Evolutionary conservation across 2,888 invertebrate species (phyloP).

Genomic region (Drosophila lacicola): DNA sequence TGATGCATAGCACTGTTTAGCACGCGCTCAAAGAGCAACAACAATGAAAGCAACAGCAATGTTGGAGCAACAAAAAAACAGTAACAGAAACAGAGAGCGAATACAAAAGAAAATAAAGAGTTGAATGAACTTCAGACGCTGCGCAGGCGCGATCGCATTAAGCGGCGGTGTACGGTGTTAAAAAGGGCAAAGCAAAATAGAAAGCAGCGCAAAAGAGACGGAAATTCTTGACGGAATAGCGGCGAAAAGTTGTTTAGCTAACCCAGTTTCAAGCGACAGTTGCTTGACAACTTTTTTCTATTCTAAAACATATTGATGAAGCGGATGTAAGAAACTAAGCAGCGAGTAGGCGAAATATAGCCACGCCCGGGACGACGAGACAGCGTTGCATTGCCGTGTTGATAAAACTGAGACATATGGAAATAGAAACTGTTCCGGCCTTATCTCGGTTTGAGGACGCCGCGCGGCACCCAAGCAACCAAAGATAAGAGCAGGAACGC

Average conservation of each 20-base stretch:
- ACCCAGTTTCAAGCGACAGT: slow-evolving; percentile 58
- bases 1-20: slow-evolving; percentile 60
- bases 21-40: slow-evolving; percentile 33
- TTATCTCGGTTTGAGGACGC: slow-evolving; percentile 46
- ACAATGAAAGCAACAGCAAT: slow-evolving; percentile 26
- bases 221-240: slow-evolving; percentile 38
- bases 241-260: slow-evolving; percentile 64
- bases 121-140: slow-evolving; percentile 68
- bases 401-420: slow-evolving; percentile 46
- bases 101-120: slow-evolving; percentile 54
- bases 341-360: slow-evolving; percentile 16
- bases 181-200: slow-evolving; percentile 56
- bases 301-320: slow-evolving; percentile 51
- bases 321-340: slow-evolving; percentile 60
- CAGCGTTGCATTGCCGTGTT: slow-evolving; percentile 29
- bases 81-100: slow-evolving; percentile 29
- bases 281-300: slow-evolving; percentile 60
- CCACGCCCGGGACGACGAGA: slow-evolving; percentile 37
- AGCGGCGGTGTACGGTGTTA: slow-evolving; percentile 27
- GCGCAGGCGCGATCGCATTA: slow-evolving; percentile 66
- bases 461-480: slow-evolving; percentile 10
- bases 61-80: slow-evolving; percentile 11
- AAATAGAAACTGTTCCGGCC: slow-evolving; percentile 35
- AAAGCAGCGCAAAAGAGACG: slow-evolving; percentile 48
- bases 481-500: slow-evolving; percentile 35